Conservation (phyloP, 2,113 vertebrate genomes). For the Rhinichthys klamathensis region DNA sequence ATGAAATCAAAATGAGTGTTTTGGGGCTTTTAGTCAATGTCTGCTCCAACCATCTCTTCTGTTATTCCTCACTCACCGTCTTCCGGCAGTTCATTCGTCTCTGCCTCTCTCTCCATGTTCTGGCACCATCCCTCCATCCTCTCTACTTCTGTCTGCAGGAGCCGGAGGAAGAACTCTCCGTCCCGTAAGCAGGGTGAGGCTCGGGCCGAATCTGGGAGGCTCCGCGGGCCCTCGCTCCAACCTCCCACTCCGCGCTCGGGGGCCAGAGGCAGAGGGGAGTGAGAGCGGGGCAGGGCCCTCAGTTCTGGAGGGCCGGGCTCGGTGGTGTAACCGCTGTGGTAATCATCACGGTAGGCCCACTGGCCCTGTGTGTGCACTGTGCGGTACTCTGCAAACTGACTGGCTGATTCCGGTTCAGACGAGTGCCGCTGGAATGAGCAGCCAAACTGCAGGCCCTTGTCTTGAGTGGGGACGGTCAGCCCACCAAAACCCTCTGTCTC, state of each 20-base stretch:
- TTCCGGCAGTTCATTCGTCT: conserved; percentile 93
- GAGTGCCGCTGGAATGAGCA: conserved; percentile 95
- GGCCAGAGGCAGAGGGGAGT: conserved; percentile 73
- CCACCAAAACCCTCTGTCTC: conserved; percentile 89
- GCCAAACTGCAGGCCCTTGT: conserved; percentile 96
- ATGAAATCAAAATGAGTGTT: conserved; percentile 14
- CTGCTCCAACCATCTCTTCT: not conserved
- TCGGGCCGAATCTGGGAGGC: conserved; percentile 92
- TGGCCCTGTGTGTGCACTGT: conserved; percentile 98
- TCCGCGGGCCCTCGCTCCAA: conserved; percentile 86
- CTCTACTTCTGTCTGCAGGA: conserved; percentile 94
- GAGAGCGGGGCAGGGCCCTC: conserved; percentile 71
- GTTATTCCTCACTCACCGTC: conserved; percentile 81
- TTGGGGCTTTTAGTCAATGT: not conserved
- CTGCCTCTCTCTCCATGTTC: conserved; percentile 94
- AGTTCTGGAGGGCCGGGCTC: conserved; percentile 75
- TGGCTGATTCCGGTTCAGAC: conserved; percentile 88
- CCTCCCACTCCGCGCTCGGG: conserved; percentile 82
- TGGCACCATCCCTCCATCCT: conserved; percentile 98
- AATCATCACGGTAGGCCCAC: conserved; percentile 95
- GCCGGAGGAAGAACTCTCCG: conserved; percentile 94
- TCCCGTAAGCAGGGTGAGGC: conserved; percentile 93
- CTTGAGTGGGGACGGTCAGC: conserved; percentile 86
- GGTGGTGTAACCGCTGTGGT: conserved; percentile 85
- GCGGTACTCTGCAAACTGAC: conserved; percentile 91